A percentile compares a stretch with the other conserved stretches of the same genome.
Conservation (phyloP, 2,888 invertebrate genomes). For the Baronia brevicornis region DNA sequence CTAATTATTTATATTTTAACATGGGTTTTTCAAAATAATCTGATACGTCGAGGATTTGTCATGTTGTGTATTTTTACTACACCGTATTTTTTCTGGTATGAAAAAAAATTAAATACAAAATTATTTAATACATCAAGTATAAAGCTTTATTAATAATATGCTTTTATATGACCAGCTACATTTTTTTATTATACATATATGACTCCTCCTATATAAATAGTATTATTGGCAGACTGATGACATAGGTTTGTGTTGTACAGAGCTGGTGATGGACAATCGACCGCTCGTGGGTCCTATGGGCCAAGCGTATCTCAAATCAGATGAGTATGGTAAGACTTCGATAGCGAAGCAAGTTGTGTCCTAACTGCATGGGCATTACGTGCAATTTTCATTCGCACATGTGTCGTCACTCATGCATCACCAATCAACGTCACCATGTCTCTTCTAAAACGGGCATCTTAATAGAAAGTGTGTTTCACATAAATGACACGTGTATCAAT, state of each 20-base stretch:
- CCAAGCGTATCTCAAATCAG: slow-evolving; percentile 88
- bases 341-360: slow-evolving; percentile 40
- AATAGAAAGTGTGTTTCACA: slow-evolving; percentile 28
- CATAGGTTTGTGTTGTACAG: slow-evolving; percentile 62
- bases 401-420: slow-evolving; percentile 19
- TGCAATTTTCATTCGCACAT: slow-evolving; percentile 40
- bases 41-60: too few species aligned
- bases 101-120: too few species aligned
- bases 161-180: not conserved
- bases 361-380: slow-evolving; percentile 62
- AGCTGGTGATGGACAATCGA: slow-evolving; percentile 84
- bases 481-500: slow-evolving; percentile 21
- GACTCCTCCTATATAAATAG: slow-evolving; percentile 2
- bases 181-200: not conserved
- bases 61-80: too few species aligned
- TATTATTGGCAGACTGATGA: slow-evolving; percentile 26
- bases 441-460: slow-evolving; percentile 47
- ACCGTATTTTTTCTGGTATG: too few species aligned
- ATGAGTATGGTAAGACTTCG: slow-evolving; percentile 84
- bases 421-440: slow-evolving; percentile 36
- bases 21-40: too few species aligned
- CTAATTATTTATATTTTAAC: too few species aligned
- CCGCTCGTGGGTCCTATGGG: slow-evolving; percentile 86
- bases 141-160: too few species aligned
- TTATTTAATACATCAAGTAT: too few species aligned